A percentile compares a stretch with the other conserved stretches of the same genome.
These are phyloP conservation scores for Achroia grisella DNA, from an alignment of 1,140 invertebrate species.

Conservation along the genomic window DNA sequence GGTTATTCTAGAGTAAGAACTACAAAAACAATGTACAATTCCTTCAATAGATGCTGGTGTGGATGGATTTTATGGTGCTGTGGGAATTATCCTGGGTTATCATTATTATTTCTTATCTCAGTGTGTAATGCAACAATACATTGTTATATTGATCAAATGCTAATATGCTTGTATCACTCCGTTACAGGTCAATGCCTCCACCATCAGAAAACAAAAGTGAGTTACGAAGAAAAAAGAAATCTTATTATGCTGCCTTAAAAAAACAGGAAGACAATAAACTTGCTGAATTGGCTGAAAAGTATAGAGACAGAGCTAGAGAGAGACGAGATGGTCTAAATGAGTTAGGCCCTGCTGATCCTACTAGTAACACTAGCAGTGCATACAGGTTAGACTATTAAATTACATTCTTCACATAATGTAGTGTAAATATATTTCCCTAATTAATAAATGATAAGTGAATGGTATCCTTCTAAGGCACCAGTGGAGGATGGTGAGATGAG, in stretches of 20 bases:
- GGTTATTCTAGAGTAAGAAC: no score
- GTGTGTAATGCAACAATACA: neutral
- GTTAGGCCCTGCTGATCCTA: constrained; percentile 87
- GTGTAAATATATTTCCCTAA: no score
- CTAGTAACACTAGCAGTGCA: constrained; percentile 89
- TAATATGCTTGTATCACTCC: constrained; percentile 4
- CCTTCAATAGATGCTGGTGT: no score
- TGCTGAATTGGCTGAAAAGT: constrained; percentile 96
- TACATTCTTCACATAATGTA: no score
- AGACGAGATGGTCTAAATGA: constrained; percentile 92
- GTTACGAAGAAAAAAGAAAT: constrained; percentile 87
- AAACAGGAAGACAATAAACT: constrained; percentile 97
- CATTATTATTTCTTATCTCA: no score
- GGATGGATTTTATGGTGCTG: no score
- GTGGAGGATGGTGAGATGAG: no score
- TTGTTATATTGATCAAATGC: neutral
- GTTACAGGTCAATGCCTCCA: constrained; percentile 61
- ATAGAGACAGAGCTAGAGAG: constrained; percentile 94
- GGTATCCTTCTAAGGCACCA: no score
- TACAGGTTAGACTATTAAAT: constrained; percentile 73
- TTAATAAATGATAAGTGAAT: no score
- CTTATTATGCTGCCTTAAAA: constrained; percentile 95
- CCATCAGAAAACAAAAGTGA: constrained; percentile 79
- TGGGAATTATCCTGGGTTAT: no score
- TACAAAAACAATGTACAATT: no score